Evolutionary conservation across 2,797 vertebrate genomes (phyloP).

Genomic region (Zonotrichia albicollis): DNA sequence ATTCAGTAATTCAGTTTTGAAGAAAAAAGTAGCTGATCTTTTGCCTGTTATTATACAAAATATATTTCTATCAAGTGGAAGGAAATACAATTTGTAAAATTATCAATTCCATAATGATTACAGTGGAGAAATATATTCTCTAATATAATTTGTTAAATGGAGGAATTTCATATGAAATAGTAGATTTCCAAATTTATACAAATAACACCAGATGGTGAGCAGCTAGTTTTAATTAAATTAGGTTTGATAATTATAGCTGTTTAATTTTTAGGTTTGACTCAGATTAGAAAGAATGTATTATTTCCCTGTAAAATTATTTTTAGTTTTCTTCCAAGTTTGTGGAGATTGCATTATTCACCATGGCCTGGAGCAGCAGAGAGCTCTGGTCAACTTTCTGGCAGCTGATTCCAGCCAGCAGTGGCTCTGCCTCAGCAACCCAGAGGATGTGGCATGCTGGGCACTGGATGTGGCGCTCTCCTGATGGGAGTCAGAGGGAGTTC

Average conservation of each 20-base stretch:
- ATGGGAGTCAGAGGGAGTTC: background rate
- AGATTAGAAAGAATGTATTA: slow-evolving; percentile 73
- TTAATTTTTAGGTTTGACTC: slow-evolving; percentile 79
- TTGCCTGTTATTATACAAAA: slow-evolving; percentile 68
- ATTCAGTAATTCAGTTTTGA: slow-evolving; percentile 38
- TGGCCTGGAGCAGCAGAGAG: background rate
- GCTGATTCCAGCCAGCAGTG: accelerated
- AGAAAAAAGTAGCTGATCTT: slow-evolving; percentile 66
- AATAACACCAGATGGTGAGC: slow-evolving; percentile 79
- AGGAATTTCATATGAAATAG: slow-evolving; percentile 72
- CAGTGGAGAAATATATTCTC: slow-evolving; percentile 47
- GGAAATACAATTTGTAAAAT: slow-evolving; percentile 71
- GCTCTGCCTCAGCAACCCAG: background rate
- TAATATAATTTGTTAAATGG: slow-evolving; percentile 73
- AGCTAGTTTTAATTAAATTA: slow-evolving; percentile 81
- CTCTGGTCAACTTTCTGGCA: background rate
- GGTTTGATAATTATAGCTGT: slow-evolving; percentile 76
- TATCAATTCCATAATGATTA: slow-evolving; percentile 73
- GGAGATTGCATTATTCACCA: background rate
- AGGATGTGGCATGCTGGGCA: accelerated
- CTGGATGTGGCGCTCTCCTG: accelerated
- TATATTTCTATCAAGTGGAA: slow-evolving; percentile 70
- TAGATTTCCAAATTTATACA: slow-evolving; percentile 76
- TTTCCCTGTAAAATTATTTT: slow-evolving; percentile 71
- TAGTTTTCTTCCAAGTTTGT: slow-evolving; percentile 43